phyloP scores from a whole-genome alignment of 2,113 vertebrate species.

The Triplophysa dalaica region DNA sequence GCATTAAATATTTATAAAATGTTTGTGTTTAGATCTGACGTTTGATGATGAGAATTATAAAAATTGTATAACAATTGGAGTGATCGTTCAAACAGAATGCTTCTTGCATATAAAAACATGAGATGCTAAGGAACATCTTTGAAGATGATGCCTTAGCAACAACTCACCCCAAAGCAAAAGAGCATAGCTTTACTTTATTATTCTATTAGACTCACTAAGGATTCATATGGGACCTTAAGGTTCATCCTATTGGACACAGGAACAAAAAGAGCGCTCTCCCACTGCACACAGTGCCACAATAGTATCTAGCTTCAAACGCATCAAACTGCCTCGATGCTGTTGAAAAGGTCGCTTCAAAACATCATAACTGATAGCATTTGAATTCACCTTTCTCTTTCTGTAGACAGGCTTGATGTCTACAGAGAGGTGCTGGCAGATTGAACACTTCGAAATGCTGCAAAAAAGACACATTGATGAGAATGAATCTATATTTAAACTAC shows the following conservation, averaged over 20 bases:
- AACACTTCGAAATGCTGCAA: neutral
- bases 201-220: slow-evolving; percentile 47
- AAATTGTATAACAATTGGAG: too few species aligned
- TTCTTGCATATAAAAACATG: too few species aligned
- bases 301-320: slow-evolving; percentile 54
- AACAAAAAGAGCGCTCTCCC: slow-evolving; percentile 60
- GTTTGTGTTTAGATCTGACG: too few species aligned
- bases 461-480: neutral
- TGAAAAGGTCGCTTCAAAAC: slow-evolving; percentile 54
- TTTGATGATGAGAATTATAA: too few species aligned
- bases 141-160: neutral
- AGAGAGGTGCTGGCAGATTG: neutral
- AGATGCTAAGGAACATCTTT: neutral
- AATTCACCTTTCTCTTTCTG: slow-evolving; percentile 38
- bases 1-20: too few species aligned
- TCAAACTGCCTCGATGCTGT: slow-evolving; percentile 32
- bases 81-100: too few species aligned
- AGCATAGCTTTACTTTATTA: slow-evolving; percentile 44
- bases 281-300: slow-evolving; percentile 48
- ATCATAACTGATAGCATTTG: slow-evolving; percentile 53
- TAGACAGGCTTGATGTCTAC: neutral
- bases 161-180: slow-evolving; percentile 28
- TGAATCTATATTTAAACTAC: neutral
- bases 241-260: slow-evolving; percentile 56
- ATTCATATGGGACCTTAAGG: slow-evolving; percentile 50